Evolutionary conservation across 2,888 invertebrate genomes (phyloP).

Genomic region (Boloria euphrosyne): DNA sequence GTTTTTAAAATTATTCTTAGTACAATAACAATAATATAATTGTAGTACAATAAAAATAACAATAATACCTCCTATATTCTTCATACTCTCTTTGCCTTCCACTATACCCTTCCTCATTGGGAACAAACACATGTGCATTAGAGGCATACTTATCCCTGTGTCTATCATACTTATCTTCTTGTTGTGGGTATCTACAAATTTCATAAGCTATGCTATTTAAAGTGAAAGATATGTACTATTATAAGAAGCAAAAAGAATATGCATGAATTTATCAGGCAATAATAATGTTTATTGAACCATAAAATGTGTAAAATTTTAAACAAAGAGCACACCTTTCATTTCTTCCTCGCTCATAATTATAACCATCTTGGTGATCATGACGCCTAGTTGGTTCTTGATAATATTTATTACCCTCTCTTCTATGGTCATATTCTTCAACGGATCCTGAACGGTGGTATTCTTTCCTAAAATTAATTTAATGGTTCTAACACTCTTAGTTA

Average conservation of each 20-base stretch:
- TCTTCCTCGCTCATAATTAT: slow-evolving; percentile 58
- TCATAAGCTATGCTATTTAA: not conserved
- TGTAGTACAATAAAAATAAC: not conserved
- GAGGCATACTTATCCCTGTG: slow-evolving; percentile 59
- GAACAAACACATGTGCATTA: slow-evolving; percentile 48
- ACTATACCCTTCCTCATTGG: slow-evolving; percentile 53
- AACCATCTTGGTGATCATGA: slow-evolving; percentile 56
- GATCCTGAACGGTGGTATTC: slow-evolving; percentile 63
- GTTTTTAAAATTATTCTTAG: too few species aligned
- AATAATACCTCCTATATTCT: slow-evolving; percentile 63
- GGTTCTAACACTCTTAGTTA: not conserved
- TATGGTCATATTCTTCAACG: slow-evolving; percentile 61
- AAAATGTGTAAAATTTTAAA: not conserved
- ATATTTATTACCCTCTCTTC: slow-evolving; percentile 70
- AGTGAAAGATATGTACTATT: not conserved
- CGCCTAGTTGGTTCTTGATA: slow-evolving; percentile 74
- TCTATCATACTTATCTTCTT: slow-evolving; percentile 60
- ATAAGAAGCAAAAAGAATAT: not conserved
- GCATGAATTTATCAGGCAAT: not conserved
- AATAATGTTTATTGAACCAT: not conserved
- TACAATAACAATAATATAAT: not conserved
- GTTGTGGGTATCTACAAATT: slow-evolving; percentile 60
- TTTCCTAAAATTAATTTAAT: slow-evolving; percentile 50
- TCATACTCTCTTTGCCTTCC: slow-evolving; percentile 60
- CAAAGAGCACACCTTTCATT: slow-evolving; percentile 56